phyloP scores from a whole-genome alignment of 1,140 invertebrate species.

The Sinonovacula constricta region DNA sequence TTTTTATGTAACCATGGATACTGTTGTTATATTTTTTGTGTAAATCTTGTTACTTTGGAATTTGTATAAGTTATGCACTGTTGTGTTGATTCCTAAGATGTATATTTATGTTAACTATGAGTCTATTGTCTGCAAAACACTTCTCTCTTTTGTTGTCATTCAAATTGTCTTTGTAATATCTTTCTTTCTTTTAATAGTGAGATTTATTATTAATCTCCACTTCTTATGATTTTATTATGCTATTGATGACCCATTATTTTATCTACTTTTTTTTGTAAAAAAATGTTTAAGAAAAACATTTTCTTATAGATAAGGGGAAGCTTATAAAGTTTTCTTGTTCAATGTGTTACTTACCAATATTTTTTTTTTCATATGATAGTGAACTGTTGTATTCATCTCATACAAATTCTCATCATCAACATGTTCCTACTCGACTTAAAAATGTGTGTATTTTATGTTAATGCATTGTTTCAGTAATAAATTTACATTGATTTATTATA shows the following conservation, averaged over 20 bases:
- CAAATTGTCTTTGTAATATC: no score
- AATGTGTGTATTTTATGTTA: constrained; percentile 51
- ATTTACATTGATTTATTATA: constrained; percentile 52
- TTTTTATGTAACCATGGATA: no score
- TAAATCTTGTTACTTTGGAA: neutral
- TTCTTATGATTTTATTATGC: neutral
- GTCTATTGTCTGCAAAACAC: neutral
- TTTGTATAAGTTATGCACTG: neutral
- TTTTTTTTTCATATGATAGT: neutral
- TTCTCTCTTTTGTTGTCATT: no score
- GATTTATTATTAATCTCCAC: neutral
- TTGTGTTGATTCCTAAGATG: neutral
- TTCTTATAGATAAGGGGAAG: neutral
- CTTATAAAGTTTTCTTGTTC: neutral
- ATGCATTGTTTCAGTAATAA: constrained; percentile 56
- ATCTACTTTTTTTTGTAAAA: neutral
- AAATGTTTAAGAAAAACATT: neutral
- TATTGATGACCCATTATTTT: neutral
- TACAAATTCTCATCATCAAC: constrained; percentile 23
- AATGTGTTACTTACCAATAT: neutral
- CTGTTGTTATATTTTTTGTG: neutral
- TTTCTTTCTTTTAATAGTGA: neutral
- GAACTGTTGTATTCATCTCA: no score
- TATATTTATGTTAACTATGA: neutral
- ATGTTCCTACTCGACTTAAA: neutral